Evolutionary conservation across 2,888 invertebrate genomes (phyloP).

Genomic region (Latheticus oryzae): DNA sequence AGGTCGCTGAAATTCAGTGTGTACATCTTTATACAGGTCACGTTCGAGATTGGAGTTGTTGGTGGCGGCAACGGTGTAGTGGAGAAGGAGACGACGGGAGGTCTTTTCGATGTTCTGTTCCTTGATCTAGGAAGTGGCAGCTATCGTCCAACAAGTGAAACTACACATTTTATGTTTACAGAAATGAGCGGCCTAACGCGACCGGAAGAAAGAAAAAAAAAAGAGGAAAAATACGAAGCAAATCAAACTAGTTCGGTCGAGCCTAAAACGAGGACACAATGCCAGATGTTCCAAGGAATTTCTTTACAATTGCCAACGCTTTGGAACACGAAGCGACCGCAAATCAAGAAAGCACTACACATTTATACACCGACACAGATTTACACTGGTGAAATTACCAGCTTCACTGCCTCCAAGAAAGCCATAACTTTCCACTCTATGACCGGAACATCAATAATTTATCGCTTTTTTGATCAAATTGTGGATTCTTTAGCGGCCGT

Average conservation of each 20-base stretch:
- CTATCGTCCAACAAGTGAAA: constrained; percentile 44
- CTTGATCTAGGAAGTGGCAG: constrained; percentile 51
- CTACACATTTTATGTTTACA: constrained; percentile 30
- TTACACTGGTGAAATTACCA: constrained; percentile 56
- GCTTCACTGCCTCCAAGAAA: constrained; percentile 49
- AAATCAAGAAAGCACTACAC: constrained; percentile 36
- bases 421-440: constrained; percentile 13
- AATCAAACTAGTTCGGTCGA: constrained; percentile 24
- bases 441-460: constrained; percentile 30
- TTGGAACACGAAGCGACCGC: constrained; percentile 41
- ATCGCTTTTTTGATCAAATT: constrained; percentile 23
- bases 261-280: constrained; percentile 25
- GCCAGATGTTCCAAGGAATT: constrained; percentile 46
- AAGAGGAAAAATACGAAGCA: constrained; percentile 18
- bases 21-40: constrained; percentile 56
- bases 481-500: too few relatives aligned
- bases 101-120: constrained; percentile 45
- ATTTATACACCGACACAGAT: constrained; percentile 45
- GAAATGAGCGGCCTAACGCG: constrained; percentile 10
- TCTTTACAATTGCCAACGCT: constrained; percentile 46
- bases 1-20: constrained; percentile 52
- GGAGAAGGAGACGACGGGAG: constrained; percentile 34
- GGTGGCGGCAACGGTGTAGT: constrained; percentile 22
- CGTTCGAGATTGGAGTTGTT: constrained; percentile 55
- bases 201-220: constrained; percentile 7